phyloP scores from a whole-genome alignment of 2,888 invertebrate species.

The Bimastos eiseni region DNA sequence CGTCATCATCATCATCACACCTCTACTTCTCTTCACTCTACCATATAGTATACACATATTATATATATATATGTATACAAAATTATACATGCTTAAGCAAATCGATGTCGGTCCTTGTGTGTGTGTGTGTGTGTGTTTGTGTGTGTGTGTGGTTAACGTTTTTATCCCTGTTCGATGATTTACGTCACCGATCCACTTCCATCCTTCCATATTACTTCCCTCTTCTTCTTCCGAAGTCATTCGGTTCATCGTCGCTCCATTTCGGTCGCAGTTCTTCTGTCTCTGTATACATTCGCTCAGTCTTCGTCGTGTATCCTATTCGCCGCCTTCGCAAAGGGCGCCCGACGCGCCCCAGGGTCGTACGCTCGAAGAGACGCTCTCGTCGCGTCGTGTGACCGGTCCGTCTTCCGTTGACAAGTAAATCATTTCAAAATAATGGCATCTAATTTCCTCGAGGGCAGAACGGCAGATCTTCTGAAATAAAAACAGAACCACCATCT shows the following conservation, averaged over 20 bases:
- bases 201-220: background rate
- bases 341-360: background rate
- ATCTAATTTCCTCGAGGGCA: constrained; percentile 6
- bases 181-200: background rate
- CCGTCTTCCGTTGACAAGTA: constrained; percentile 14
- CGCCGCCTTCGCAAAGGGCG: background rate
- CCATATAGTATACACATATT: background rate
- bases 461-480: background rate
- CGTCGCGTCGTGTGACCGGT: background rate
- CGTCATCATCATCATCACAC: background rate
- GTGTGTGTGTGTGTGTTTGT: no score
- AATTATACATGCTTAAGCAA: no score
- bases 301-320: background rate
- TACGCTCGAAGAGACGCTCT: background rate
- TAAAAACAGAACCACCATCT: background rate
- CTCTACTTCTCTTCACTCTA: background rate
- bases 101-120: no score
- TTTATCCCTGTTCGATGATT: background rate
- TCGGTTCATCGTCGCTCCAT: background rate
- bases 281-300: background rate
- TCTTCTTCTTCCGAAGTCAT: background rate
- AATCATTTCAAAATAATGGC: constrained; percentile 23
- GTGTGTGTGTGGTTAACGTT: background rate
- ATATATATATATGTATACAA: background rate
- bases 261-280: background rate